A percentile compares a stretch with the other conserved stretches of the same genome.
Evolutionary conservation across 2,888 invertebrate species (phyloP).

Genomic region (Pantelozetes paolii): DNA sequence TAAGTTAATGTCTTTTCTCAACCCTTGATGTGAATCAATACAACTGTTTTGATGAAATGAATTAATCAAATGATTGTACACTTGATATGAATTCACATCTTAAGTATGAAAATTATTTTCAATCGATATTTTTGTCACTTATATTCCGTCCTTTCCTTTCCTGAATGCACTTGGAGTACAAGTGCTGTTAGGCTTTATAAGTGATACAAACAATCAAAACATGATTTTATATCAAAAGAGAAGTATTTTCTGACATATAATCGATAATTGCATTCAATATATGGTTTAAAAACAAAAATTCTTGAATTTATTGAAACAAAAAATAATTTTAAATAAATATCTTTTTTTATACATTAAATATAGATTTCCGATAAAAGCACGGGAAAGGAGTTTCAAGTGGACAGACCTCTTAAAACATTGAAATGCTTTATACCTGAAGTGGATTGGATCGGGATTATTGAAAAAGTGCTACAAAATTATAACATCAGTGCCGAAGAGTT

Average conservation of each 20-base stretch:
- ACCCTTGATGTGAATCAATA: no score
- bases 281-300: not conserved
- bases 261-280: not conserved
- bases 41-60: no score
- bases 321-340: not conserved
- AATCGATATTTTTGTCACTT: no score
- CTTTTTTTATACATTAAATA: not conserved
- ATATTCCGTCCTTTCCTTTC: not conserved
- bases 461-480: slow-evolving; percentile 17
- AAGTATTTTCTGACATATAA: not conserved
- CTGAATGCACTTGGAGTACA: not conserved
- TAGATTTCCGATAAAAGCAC: slow-evolving; percentile 39
- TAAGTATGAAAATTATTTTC: no score
- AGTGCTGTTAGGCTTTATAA: no score
- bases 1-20: no score
- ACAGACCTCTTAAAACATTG: slow-evolving; percentile 23
- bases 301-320: not conserved
- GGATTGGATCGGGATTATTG: slow-evolving; percentile 32
- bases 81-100: no score
- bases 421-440: slow-evolving; percentile 37
- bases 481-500: slow-evolving; percentile 26
- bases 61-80: not conserved
- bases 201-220: not conserved
- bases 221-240: not conserved
- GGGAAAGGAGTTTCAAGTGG: slow-evolving; percentile 35